Evolutionary conservation across 2,113 vertebrate genomes (phyloP).

Genomic region (Apodemus speciosus): DNA sequence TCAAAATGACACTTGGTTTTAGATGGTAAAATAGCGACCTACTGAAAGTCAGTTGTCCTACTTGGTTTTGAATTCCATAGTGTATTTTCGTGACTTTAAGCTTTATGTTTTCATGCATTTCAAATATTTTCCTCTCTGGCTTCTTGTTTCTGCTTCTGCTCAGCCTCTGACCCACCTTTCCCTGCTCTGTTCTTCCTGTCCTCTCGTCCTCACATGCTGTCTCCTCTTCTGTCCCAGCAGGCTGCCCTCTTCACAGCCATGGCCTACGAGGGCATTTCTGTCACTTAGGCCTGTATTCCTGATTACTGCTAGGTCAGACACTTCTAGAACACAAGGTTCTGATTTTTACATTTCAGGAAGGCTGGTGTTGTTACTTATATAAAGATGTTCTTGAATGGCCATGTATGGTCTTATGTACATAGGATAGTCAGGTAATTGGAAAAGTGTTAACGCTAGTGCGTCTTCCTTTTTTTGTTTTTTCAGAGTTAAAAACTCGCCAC

Average conservation of each 20-base stretch:
- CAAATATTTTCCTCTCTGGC: not conserved
- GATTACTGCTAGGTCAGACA: not conserved
- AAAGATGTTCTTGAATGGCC: not conserved
- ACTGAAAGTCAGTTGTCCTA: not conserved
- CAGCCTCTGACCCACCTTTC: not conserved
- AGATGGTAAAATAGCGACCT: not conserved
- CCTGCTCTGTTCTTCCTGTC: not conserved
- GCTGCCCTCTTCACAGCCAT: not conserved
- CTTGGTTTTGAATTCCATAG: not conserved
- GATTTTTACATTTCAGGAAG: not conserved
- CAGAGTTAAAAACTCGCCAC: constrained; percentile 96
- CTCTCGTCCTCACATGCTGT: not conserved
- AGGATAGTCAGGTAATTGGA: not conserved
- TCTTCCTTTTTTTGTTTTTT: constrained; percentile 72
- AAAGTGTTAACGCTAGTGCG: not conserved
- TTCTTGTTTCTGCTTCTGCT: not conserved
- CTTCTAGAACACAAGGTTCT: constrained; percentile 16
- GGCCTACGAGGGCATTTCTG: not conserved
- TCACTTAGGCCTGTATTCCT: not conserved
- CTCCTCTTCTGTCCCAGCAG: not conserved
- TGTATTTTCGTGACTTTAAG: not conserved
- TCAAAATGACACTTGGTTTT: not conserved
- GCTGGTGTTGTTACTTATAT: not conserved
- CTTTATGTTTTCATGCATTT: not conserved
- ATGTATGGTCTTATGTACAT: not conserved